Evolutionary conservation across 2,888 invertebrate genomes (phyloP).

Genomic region (Nowickia ferox): DNA sequence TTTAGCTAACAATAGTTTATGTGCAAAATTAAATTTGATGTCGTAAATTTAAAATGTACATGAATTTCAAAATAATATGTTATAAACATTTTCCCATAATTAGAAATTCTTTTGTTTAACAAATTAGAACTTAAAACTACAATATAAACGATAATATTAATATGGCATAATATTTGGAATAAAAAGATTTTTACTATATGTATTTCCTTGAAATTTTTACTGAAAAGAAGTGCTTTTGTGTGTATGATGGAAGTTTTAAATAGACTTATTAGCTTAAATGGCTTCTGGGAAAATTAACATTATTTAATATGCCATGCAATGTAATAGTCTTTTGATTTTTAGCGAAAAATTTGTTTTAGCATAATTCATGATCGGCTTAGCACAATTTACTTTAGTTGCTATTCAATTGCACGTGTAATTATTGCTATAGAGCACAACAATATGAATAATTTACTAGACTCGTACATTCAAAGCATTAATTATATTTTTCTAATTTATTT

Average conservation of each 20-base stretch:
- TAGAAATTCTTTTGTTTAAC: background rate
- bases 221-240: no score
- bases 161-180: background rate
- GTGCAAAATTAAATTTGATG: no score
- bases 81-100: constrained; percentile 1
- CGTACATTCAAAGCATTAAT: constrained; percentile 7
- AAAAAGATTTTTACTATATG: background rate
- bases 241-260: no score
- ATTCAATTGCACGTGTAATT: background rate
- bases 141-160: background rate
- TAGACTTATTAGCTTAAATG: no score
- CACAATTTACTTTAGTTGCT: background rate
- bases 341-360: background rate
- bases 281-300: no score
- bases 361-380: background rate
- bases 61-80: no score
- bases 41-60: no score
- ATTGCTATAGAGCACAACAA: background rate
- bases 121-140: background rate
- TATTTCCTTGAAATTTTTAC: no score
- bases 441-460: constrained; percentile 44
- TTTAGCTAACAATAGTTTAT: no score
- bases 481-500: constrained; percentile 21
- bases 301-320: no score
- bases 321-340: no score